These are phyloP conservation scores for Ylistrum balloti DNA, from an alignment of 1,140 invertebrate genomes.

Conservation along the genomic window DNA sequence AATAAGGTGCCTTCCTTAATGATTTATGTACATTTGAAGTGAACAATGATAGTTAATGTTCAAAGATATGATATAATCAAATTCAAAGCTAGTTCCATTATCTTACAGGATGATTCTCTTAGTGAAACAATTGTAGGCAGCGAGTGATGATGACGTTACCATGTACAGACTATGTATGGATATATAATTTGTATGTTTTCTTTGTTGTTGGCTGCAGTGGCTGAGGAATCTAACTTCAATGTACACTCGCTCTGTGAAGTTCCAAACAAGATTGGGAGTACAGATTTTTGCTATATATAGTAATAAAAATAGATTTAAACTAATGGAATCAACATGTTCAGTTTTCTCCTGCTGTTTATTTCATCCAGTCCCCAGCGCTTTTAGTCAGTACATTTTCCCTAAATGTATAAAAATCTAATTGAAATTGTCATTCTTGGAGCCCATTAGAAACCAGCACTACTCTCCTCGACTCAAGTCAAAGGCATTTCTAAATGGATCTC, in stretches of 20 bases:
- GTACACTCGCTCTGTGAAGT: background rate
- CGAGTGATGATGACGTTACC: background rate
- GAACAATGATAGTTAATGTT: background rate
- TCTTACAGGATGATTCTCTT: background rate
- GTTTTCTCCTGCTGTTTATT: slow-evolving; percentile 18
- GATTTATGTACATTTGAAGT: background rate
- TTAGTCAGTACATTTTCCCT: background rate
- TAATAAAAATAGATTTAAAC: slow-evolving; percentile 23
- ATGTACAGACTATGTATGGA: slow-evolving; percentile 1
- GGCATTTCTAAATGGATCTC: slow-evolving; percentile 17
- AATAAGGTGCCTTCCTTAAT: background rate
- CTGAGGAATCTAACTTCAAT: slow-evolving; percentile 3
- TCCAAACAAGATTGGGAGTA: slow-evolving; percentile 10
- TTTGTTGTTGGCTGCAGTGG: background rate
- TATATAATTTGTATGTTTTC: slow-evolving; percentile 26
- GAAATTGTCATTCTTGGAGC: slow-evolving; percentile 38
- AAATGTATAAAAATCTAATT: slow-evolving; percentile 40
- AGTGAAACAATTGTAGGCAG: background rate
- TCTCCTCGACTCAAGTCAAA: background rate
- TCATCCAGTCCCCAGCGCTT: slow-evolving; percentile 5
- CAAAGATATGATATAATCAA: background rate
- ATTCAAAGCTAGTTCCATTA: background rate
- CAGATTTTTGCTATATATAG: slow-evolving; percentile 40
- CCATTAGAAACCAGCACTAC: background rate
- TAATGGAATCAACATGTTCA: slow-evolving; percentile 12